These are phyloP conservation scores for Melinaea menophilus DNA, from an alignment of 2,888 invertebrate genomes.

Conservation along the genomic window DNA sequence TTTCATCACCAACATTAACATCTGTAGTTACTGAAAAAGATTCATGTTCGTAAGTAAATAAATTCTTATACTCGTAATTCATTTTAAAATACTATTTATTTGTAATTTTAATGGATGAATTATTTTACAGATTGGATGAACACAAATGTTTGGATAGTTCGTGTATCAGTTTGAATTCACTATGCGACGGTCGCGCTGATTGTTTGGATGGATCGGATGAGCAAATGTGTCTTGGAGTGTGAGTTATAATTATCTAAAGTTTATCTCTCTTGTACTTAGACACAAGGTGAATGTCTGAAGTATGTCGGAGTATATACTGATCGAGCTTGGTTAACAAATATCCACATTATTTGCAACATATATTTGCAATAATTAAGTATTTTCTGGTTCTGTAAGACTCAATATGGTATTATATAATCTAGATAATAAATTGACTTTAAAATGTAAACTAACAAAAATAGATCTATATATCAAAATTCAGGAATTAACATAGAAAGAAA, in stretches of 20 bases:
- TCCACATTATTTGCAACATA: too few relatives aligned
- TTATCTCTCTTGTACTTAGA: too few relatives aligned
- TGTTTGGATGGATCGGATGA: slow-evolving; percentile 48
- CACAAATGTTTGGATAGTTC: slow-evolving; percentile 42
- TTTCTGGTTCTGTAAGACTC: too few relatives aligned
- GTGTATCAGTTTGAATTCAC: slow-evolving; percentile 37
- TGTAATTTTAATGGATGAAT: neutral
- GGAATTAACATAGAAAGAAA: too few relatives aligned
- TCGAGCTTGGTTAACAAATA: too few relatives aligned
- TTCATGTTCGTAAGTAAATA: slow-evolving; percentile 11
- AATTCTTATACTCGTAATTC: neutral
- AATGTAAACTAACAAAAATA: too few relatives aligned
- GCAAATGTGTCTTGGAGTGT: slow-evolving; percentile 29
- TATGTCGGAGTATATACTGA: too few relatives aligned
- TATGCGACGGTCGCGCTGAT: slow-evolving; percentile 44
- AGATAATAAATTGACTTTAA: too few relatives aligned
- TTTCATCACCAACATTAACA: slow-evolving; percentile 6
- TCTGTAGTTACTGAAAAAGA: slow-evolving; percentile 4
- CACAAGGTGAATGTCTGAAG: too few relatives aligned
- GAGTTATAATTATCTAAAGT: slow-evolving; percentile 23
- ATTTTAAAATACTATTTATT: neutral
- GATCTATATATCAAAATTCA: too few relatives aligned
- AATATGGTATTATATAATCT: too few relatives aligned
- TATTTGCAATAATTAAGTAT: too few relatives aligned
- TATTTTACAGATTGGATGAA: slow-evolving; percentile 40